Evolutionary conservation across 1,140 invertebrate genomes (phyloP).

Genomic region (Zophobas atratus): DNA sequence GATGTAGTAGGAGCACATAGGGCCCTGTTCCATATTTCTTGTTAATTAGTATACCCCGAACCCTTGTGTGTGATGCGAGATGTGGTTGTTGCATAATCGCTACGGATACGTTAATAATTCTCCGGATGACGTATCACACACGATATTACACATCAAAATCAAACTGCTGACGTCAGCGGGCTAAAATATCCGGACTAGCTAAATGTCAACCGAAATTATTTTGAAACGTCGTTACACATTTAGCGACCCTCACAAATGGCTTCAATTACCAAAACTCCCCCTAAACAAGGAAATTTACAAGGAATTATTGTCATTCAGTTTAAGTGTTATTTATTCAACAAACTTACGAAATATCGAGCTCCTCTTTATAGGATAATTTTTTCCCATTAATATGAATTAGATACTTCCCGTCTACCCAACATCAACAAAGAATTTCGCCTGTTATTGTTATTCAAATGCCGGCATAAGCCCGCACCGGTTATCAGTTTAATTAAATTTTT

Average conservation of each 20-base stretch:
- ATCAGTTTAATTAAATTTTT: constrained; percentile 24
- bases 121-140: too few species aligned
- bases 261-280: background rate
- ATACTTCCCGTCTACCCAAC: background rate
- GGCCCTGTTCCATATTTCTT: too few species aligned
- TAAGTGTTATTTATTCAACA: background rate
- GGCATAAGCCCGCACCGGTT: background rate
- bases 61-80: too few species aligned
- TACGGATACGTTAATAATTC: too few species aligned
- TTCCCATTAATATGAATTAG: constrained; percentile 11
- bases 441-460: constrained; percentile 17
- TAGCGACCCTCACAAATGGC: background rate
- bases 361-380: background rate
- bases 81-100: too few species aligned
- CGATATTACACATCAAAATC: too few species aligned
- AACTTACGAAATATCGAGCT: background rate
- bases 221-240: too few species aligned
- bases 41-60: too few species aligned
- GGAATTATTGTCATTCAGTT: background rate
- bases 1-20: too few species aligned
- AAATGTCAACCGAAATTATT: too few species aligned
- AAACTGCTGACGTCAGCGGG: too few species aligned
- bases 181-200: too few species aligned
- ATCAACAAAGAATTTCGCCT: background rate
- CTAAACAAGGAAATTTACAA: background rate